A percentile compares a stretch with the other conserved stretches of the same genome.
Conservation (phyloP, 2,888 invertebrate genomes). For the Colostygia pectinataria region DNA sequence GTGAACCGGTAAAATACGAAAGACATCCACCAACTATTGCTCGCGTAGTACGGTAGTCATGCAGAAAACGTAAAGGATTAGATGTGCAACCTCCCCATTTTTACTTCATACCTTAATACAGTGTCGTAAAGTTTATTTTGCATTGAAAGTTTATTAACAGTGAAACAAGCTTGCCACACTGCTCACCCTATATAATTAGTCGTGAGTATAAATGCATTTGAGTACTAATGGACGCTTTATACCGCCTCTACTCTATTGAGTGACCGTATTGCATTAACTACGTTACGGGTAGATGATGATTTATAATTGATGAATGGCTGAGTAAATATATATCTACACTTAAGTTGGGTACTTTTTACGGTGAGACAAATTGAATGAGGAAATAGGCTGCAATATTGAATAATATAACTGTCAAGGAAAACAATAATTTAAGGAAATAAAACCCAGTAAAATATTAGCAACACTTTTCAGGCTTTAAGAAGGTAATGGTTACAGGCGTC, state of each 20-base stretch:
- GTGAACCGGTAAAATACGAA: too few relatives aligned
- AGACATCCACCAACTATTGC: too few relatives aligned
- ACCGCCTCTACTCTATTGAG: conserved; percentile 37
- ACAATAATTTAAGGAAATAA: too few relatives aligned
- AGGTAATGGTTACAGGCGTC: too few relatives aligned
- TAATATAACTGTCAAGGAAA: too few relatives aligned
- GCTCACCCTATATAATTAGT: conserved; percentile 54
- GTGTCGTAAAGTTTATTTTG: conserved; percentile 7
- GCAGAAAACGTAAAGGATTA: too few relatives aligned
- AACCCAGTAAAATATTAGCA: too few relatives aligned
- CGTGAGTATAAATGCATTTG: conserved; percentile 64
- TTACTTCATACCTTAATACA: neutral
- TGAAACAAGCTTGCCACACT: conserved; percentile 2
- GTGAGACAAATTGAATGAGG: too few relatives aligned
- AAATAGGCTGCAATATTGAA: too few relatives aligned
- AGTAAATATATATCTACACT: conserved; percentile 18
- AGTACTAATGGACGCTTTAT: conserved; percentile 60
- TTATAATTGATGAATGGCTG: conserved; percentile 31
- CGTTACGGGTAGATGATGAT: conserved; percentile 30
- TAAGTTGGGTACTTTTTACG: conserved; percentile 16
- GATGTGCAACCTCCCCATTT: neutral
- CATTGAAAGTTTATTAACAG: neutral
- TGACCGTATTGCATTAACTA: conserved; percentile 36
- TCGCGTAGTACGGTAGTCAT: too few relatives aligned
- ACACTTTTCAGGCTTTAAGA: too few relatives aligned